Base-by-base conservation (phyloP, 2,113 vertebrate species). In the Protomyctophum bolini region DNA sequence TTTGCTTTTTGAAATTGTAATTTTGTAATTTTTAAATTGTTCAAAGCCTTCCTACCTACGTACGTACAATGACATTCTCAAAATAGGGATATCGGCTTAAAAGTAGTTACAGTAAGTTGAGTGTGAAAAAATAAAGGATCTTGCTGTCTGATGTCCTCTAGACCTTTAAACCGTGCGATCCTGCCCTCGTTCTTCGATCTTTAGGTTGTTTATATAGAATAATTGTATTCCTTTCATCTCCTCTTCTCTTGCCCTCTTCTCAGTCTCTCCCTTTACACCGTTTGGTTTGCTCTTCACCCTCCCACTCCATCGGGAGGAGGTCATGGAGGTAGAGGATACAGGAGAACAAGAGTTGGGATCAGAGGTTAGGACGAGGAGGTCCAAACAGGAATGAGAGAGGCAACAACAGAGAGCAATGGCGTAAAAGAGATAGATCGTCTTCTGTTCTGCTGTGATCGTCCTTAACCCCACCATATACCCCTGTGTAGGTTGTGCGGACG, bases 251-350 rank as follows among this genome's bases (percentile, higher is more conserved):
- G 14, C 66, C 33, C 12, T 45, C n/a, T n/a, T 51, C 61, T 21
- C 52, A 58, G 58, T 74, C 46, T 7, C 54, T 58, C 47, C 50
- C 54, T 21, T 52, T 9, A 29, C 48, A n/a, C 6, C 21, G 21
- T 21, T 21, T 21, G 21, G 10, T 52, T 41, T 66, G 47, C 67
- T 77, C 58, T 21, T 73, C 77, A 3, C 72, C 66, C 63, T 83
- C 51, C 41, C 51, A 9, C 54, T 68, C 48, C 69, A 57, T 8
- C 8, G 72, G 14, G 48, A 60, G 85, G 76, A 60, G 85, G 76
- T 83, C 76, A 80, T 80, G 63, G 4, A 80, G 83, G 64, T 62
- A 71, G 67, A 76, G 83, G 65, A 59, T 48, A 57, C 5, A 6
- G 50, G 50, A 50, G 56, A 57, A 55, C 14, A 72, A 61, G 67